Evolutionary conservation across 1,140 invertebrate genomes (phyloP), one percentile per base, ranked within the genome.

Genomic region (Bactericera cockerelli): DNA sequence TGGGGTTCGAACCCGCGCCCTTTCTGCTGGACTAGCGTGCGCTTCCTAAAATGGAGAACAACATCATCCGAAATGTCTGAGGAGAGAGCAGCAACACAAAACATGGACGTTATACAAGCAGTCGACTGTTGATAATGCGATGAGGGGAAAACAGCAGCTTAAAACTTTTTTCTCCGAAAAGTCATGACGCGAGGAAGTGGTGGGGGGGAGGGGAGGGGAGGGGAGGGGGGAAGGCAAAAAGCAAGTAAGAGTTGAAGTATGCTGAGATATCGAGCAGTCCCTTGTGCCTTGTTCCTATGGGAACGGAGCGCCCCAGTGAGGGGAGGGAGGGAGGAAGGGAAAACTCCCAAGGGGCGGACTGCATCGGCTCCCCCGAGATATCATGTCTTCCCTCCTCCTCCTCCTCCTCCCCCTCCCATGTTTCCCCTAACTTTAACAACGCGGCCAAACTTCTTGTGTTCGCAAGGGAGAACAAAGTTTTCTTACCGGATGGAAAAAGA

Each of bases 181-280:
- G 28, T 49, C 21, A 59, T 14, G 54, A 26, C 42, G 57, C 14
- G 53, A 38, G 24, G 24, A 25, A 54, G 38, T 1, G 26, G 55
- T 10, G 49, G 54, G 26, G 57, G 22, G n/a, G 56, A 26, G 53
- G 21, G 49, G 26, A 33, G 28, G 13, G 53, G 22, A 31, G 53
- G 6, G 26, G 59, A 31, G 28, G 11, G 36, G 16, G 26, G 25
- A 21, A n/a, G 56, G 57, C 22, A 16, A 16, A 24, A 53, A 13
- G 11, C n/a, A 14, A n/a, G 38, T 39, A 39, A 31, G 28, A 31
- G 24, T 49, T n/a, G 21, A 49, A 22, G 42, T 22, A 49, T 33
- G 28, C 56, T 61, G 54, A 61, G 59, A 61, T 56, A 61, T 61
- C 28, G 55, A 61, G 57, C 59, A 61, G 25, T 57, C 59, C 55